Evolutionary conservation across 1,140 invertebrate species (phyloP).

Genomic region (Pogonomyrmex californicus): DNA sequence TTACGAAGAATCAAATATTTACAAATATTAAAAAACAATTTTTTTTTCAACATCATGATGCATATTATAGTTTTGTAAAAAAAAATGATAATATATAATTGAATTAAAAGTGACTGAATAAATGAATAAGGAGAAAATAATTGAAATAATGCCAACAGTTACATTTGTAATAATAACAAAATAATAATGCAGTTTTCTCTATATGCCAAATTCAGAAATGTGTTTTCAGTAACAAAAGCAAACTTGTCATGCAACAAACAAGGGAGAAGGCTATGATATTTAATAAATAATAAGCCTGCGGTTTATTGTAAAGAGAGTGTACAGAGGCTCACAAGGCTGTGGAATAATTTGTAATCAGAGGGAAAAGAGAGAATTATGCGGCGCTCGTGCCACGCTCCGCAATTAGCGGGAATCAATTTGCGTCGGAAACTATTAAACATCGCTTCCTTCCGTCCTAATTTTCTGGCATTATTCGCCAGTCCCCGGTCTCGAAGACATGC

Average conservation of each 20-base stretch:
- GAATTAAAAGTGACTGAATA: not conserved
- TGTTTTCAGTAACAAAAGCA: constrained; percentile 5
- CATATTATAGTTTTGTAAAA: not conserved
- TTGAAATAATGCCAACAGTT: not conserved
- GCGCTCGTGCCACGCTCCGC: not conserved
- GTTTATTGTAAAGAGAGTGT: not conserved
- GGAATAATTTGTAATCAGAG: constrained; percentile 39
- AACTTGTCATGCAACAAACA: not conserved
- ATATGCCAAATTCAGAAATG: not conserved
- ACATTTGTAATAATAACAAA: not conserved
- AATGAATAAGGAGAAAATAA: not conserved
- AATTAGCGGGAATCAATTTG: constrained; percentile 63
- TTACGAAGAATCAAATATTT: not conserved
- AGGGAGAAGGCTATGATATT: not conserved
- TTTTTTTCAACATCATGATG: not conserved
- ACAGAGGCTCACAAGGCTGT: not conserved
- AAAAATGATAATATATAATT: not conserved
- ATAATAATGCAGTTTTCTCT: not conserved
- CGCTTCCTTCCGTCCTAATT: constrained; percentile 57
- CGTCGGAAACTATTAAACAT: constrained; percentile 62
- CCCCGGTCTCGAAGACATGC: constrained; percentile 20
- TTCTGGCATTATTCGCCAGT: constrained; percentile 39
- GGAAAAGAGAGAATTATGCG: constrained; percentile 40
- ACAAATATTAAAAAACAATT: not conserved
- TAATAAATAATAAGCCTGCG: constrained; percentile 38